Evolutionary conservation across 1,140 invertebrate species (phyloP), one percentile per base, ranked within the genome.

Genomic region (Drosophila hydei): DNA sequence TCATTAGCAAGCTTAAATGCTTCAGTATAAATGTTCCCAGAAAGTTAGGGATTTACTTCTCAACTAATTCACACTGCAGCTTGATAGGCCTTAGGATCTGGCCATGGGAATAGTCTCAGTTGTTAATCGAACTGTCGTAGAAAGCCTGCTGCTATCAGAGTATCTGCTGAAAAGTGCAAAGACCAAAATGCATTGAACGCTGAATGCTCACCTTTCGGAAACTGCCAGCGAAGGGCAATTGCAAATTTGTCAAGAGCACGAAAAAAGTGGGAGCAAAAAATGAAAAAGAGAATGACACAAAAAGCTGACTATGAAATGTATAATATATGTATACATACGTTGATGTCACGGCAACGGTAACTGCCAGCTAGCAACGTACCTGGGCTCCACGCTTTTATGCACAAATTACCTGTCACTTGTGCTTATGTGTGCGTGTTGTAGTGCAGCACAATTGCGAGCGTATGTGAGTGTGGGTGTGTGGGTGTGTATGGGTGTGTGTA

Each of bases 401-500:
- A 75, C 81, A 87, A 85, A 85, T 85, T 87, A 85, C 80, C 80
- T 85, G 80, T 85, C 80, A 87, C 77, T 85, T 84, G 79, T 79
- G 79, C 79, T 84, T 75, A 72, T 48, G 74, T 69, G 30, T 79
- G 73, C 54, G 54, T 85, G 62, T 76, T 59, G 75, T 69, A 69
- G 72, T 63, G 67, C 43, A 33, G 43, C 43, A 43, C 63, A 47
- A 38, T 38, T 38, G 36, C n/a, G 7, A 4, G 3, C 7, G 36
- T 12, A n/a, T 14, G 25, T 30, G n/a, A 14, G 6, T 36, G n/a
- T 19, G 9, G 18, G 27, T 25, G 16, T 7, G 25, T 30, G 27
- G 16, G 14, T 4, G 21, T 27, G 11, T 30, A n/a, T 14, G 27
- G 2, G 27, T 19, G 16, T 19, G 16, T 30, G 36, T 30, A 16